Evolutionary conservation across 2,888 invertebrate genomes (phyloP).

Genomic region (Cheilosia vernalis): DNA sequence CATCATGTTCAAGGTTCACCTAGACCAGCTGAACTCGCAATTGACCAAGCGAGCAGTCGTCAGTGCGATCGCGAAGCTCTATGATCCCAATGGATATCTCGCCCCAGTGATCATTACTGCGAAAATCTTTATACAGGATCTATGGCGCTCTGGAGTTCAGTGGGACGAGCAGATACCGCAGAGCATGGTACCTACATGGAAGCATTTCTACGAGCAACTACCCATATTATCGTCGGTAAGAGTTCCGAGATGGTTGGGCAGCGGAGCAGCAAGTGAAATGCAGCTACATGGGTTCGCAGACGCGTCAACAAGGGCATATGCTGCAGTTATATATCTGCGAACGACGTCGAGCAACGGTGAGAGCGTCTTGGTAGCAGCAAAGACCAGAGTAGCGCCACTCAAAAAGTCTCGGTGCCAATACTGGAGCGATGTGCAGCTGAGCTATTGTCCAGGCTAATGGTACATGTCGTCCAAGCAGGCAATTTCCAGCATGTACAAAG

Average conservation of each 20-base stretch:
- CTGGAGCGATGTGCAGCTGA: too few species aligned
- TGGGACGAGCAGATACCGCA: constrained; percentile 60
- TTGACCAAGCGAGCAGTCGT: too few species aligned
- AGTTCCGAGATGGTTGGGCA: constrained; percentile 21
- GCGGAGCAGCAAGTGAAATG: constrained; percentile 63
- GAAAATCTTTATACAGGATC: too few species aligned
- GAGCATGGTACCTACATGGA: background rate
- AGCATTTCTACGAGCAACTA: constrained; percentile 9
- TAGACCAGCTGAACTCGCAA: too few species aligned
- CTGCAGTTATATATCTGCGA: constrained; percentile 74
- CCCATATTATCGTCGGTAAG: background rate
- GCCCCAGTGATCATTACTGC: too few species aligned
- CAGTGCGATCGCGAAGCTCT: too few species aligned
- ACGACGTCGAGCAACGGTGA: constrained; percentile 7
- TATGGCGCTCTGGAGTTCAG: too few species aligned
- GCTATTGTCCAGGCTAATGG: too few species aligned
- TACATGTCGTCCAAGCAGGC: background rate
- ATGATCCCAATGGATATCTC: too few species aligned
- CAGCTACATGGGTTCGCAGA: constrained; percentile 77
- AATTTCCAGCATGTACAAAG: background rate
- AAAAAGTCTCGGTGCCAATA: too few species aligned
- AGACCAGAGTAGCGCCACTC: constrained; percentile 50
- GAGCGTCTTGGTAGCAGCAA: constrained; percentile 5
- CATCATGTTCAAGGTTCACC: too few species aligned
- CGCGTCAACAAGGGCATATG: constrained; percentile 75